Base-by-base conservation (phyloP, 2,113 vertebrate species). In the Caracal caracal region DNA sequence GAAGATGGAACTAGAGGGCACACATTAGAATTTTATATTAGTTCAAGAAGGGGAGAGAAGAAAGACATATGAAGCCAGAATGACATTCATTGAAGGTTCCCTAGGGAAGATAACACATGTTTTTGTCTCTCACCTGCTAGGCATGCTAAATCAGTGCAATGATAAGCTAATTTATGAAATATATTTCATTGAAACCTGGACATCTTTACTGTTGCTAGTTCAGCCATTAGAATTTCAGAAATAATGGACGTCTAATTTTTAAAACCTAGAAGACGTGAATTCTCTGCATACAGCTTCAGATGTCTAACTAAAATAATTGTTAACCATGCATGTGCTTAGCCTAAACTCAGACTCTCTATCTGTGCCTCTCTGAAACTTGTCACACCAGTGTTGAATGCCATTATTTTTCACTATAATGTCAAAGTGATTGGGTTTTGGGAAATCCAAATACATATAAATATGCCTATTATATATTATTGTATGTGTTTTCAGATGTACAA, bases 101-200 rank as follows among this genome's bases (percentile, higher is more conserved):
- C 98, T 98, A 98, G 99, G 99, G 98, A 99, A 98, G 99, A 98
- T 98, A 99, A 99, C 99, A 99, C 99, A 99, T 99, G 99, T 99
- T 99, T 99, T 99, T 99, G 98, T 98, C 99, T 98, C 99, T 99
- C 98, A 99, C 99, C 99, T 99, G 99, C 99, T 99, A 99, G 99
- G 99, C 99, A 99, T 99, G 98, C 99, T 99, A 99, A 99, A 99
- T 99, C 99, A 99, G 98, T 98, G 98, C 98, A 98, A 99, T 99
- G 99, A 99, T 99, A 99, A 99, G 99, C 99, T 99, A 99, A 99
- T 99, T 99, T 98, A 99, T 98, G 97, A 98, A 98, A 99, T 99
- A 98, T 98, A 99, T 99, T 99, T 99, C 99, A 99, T 93, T 98
- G 98, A 99, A 99, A 99, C 98, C 96, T 98, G 98, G 98, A 99